Base-by-base conservation (phyloP, 2,888 invertebrate genomes). In the Callyntrura guangdongensis region DNA sequence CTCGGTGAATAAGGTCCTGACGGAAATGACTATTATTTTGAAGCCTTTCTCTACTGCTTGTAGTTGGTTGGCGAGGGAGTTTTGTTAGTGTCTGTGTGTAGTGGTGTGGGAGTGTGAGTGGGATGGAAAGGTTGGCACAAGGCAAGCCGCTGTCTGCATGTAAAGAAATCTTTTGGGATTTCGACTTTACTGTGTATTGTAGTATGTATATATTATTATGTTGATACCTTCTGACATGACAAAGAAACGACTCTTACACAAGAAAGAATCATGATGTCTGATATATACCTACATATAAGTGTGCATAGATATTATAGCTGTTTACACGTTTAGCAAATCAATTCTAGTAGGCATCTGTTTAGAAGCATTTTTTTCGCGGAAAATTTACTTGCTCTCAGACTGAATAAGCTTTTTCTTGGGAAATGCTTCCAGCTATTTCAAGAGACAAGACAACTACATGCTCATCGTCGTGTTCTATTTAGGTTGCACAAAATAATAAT, bases 1-100 rank as follows among this genome's bases (percentile, higher is more conserved):
- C 74, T 47, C 47, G 61, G 64, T 36, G 77, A 86, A 86, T 86
- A 74, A 77, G 61, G 59, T 61, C 45, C 56, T 74, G 61, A 86
- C 74, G 49, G 22, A 86, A 77, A 74, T 86, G 74, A 86, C 61
- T 77, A 86, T 45, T 61, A 86, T 86, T 86, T 74, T 74, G 27
- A 84, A 79, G 79, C 79, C 56, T 17, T 49, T 81, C 47, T 53
- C 36, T 36, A 2, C 36, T 36, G 36, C 36, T 36, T 36, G 2
- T 36, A 4, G 36, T 36, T 36, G 6, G 36, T 36, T 36, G 36
- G 36, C 3, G 6, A 36, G 36, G 36, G 36, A 2, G 36, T 36
- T 36, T 2, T 36, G 6, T 36, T 36, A 36, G 36, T 4, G n/a
- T n/a, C 36, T 61, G n/a, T 56, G 17, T 20, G 59, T 61, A 22